phyloP scores from a whole-genome alignment of 2,113 vertebrate genomes.

The Pluvianellus socialis region DNA sequence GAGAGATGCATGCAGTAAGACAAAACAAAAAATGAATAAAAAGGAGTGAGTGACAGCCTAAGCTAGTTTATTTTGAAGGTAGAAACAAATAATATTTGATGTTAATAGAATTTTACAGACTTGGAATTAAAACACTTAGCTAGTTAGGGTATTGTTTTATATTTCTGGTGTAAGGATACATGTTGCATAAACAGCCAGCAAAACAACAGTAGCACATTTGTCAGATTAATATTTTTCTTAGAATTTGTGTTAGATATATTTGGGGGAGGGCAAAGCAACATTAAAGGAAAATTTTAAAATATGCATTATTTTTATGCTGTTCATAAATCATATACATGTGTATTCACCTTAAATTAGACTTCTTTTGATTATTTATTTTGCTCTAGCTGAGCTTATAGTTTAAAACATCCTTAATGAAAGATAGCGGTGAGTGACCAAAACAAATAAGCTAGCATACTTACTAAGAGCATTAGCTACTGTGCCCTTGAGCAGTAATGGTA shows the following conservation, averaged over 20 bases:
- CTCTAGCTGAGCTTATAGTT: no score
- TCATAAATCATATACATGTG: not conserved
- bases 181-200: not conserved
- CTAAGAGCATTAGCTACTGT: no score
- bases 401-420: no score
- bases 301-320: not conserved
- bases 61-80: constrained; percentile 70
- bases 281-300: not conserved
- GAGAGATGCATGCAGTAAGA: constrained; percentile 69
- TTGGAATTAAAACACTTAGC: constrained; percentile 40
- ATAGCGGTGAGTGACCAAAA: no score
- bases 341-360: no score
- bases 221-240: not conserved
- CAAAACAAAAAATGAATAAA: constrained; percentile 74
- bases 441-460: no score
- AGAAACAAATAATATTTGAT: constrained; percentile 69
- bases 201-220: not conserved
- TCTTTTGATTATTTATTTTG: no score
- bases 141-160: not conserved
- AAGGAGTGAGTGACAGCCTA: constrained; percentile 68
- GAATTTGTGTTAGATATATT: not conserved
- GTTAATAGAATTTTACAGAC: constrained; percentile 52
- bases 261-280: not conserved
- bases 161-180: not conserved
- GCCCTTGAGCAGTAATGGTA: no score